These are phyloP conservation scores for Synergus laeviventris DNA, from an alignment of 2,888 invertebrate genomes.

Conservation along the genomic window DNA sequence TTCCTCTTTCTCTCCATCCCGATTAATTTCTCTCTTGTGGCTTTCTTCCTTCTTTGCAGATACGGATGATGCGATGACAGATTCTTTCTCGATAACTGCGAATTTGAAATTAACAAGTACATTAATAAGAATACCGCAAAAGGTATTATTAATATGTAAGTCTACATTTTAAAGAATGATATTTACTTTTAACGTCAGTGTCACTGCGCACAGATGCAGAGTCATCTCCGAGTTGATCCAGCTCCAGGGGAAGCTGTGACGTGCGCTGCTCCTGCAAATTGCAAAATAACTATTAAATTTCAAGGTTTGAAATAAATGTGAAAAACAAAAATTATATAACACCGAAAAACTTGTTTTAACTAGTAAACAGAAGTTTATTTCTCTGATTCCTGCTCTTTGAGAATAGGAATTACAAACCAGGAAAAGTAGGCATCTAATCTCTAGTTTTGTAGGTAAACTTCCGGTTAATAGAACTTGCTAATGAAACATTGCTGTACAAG, in stretches of 20 bases:
- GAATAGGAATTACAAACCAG: not conserved
- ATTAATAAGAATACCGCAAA: slow-evolving; percentile 35
- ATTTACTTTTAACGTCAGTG: slow-evolving; percentile 87
- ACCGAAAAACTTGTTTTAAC: slow-evolving; percentile 28
- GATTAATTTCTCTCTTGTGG: slow-evolving; percentile 74
- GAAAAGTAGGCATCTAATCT: not conserved
- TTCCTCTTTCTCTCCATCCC: slow-evolving; percentile 73
- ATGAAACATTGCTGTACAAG: not conserved
- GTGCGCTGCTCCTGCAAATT: slow-evolving; percentile 88
- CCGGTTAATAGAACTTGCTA: not conserved
- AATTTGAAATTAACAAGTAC: slow-evolving; percentile 43
- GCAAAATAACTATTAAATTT: slow-evolving; percentile 52
- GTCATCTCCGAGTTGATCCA: slow-evolving; percentile 88
- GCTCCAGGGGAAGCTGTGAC: slow-evolving; percentile 91
- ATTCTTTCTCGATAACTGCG: slow-evolving; percentile 76
- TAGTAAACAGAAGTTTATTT: slow-evolving; percentile 35
- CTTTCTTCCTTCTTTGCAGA: slow-evolving; percentile 70
- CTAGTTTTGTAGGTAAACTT: not conserved
- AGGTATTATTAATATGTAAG: slow-evolving; percentile 7
- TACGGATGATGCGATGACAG: slow-evolving; percentile 68
- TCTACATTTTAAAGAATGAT: slow-evolving; percentile 3
- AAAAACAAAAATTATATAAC: slow-evolving; percentile 18
- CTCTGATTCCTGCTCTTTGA: not conserved
- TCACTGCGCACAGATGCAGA: slow-evolving; percentile 90
- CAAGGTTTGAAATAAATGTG: not conserved